Percentiles rank a stretch among this genome's conserved stretches.
phyloP scores from a whole-genome alignment of 2,888 invertebrate genomes.

The Saturnia pavonia region DNA sequence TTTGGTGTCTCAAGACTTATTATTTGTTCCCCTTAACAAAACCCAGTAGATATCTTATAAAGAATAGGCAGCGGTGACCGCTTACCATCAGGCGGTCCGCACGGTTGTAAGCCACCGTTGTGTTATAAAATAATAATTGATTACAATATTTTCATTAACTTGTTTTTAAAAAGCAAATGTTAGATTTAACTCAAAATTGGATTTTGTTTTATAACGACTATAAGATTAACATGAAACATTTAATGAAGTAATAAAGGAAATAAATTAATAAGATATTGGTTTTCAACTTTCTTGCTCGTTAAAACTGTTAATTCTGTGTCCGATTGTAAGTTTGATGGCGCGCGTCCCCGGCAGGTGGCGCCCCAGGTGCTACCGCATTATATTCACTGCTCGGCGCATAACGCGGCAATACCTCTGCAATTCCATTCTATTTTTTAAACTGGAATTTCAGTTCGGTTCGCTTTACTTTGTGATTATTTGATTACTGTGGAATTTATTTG shows the following conservation, averaged over 20 bases:
- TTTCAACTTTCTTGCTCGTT: background rate
- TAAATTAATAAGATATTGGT: background rate
- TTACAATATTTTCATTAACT: no score
- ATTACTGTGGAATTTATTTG: background rate
- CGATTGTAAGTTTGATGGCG: background rate
- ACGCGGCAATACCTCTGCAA: background rate
- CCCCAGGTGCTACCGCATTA: conserved; percentile 39
- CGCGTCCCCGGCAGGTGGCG: conserved; percentile 38
- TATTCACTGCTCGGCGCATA: background rate
- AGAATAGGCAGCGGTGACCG: no score
- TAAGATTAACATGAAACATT: background rate
- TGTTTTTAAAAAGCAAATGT: no score
- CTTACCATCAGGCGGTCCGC: no score
- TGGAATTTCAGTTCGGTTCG: background rate
- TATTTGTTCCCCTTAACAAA: no score
- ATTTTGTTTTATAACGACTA: no score
- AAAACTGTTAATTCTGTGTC: background rate
- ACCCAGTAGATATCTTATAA: no score
- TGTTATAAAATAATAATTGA: no score
- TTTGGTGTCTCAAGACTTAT: no score
- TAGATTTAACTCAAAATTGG: no score
- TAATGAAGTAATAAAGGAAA: background rate
- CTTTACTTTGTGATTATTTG: background rate
- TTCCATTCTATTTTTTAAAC: background rate
- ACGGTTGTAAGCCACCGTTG: no score